A percentile compares a stretch with the other conserved stretches of the same genome.
phyloP scores from a whole-genome alignment of 2,113 vertebrate species.

The Anoplopoma fimbria region DNA sequence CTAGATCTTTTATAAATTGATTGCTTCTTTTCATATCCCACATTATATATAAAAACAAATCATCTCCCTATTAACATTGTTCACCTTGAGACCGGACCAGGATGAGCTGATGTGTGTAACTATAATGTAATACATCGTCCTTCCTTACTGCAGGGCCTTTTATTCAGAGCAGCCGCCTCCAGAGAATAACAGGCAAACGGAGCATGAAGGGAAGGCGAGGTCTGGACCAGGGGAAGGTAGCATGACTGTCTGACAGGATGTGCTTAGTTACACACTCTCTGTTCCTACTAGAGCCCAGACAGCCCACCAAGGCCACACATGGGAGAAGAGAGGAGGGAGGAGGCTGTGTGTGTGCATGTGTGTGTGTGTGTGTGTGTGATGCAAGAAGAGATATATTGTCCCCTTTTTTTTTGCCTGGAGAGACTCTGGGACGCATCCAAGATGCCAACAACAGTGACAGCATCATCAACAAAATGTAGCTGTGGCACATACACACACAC shows the following conservation, averaged over 20 bases:
- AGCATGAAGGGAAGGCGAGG: slow-evolving; percentile 83
- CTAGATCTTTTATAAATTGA: background rate
- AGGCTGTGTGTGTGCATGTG: slow-evolving; percentile 6
- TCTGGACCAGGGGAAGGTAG: slow-evolving; percentile 78
- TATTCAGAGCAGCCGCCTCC: slow-evolving; percentile 73
- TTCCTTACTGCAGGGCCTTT: slow-evolving; percentile 59
- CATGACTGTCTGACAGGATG: slow-evolving; percentile 86
- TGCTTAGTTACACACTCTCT: slow-evolving; percentile 85
- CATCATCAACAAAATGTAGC: slow-evolving; percentile 81
- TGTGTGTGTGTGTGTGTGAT: slow-evolving; percentile 16
- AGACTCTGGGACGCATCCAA: slow-evolving; percentile 71
- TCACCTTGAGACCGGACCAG: slow-evolving; percentile 40
- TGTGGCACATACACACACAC: slow-evolving; percentile 19
- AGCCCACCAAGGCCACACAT: slow-evolving; percentile 76
- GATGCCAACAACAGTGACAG: slow-evolving; percentile 77
- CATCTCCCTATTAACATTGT: slow-evolving; percentile 18
- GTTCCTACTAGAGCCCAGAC: slow-evolving; percentile 73
- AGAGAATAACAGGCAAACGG: slow-evolving; percentile 78
- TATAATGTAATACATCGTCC: slow-evolving; percentile 50
- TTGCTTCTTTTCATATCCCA: slow-evolving; percentile 2
- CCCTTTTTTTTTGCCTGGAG: slow-evolving; percentile 68
- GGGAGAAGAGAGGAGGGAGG: slow-evolving; percentile 46
- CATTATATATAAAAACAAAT: slow-evolving; percentile 27
- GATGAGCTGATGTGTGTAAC: slow-evolving; percentile 48
- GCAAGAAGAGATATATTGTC: slow-evolving; percentile 69